phyloP scores from a whole-genome alignment of 2,888 invertebrate genomes.

The Anticlea derivata region DNA sequence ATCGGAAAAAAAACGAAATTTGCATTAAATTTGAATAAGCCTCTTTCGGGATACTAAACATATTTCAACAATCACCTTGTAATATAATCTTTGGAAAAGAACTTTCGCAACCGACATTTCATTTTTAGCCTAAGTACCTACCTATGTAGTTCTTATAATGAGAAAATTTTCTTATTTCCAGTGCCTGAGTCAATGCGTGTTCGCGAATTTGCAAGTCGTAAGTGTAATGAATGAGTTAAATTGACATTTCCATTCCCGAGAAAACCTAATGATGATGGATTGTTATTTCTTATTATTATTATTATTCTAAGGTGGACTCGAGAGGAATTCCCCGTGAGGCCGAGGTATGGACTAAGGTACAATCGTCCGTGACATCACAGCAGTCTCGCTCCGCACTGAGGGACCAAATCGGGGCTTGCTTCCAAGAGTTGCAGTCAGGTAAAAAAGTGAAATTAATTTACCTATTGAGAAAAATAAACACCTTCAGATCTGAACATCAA shows the following conservation, averaged over 20 bases:
- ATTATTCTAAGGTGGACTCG: slow-evolving; percentile 60
- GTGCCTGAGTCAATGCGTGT: slow-evolving; percentile 80
- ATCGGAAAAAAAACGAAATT: too few species aligned
- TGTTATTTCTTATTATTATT: too few species aligned
- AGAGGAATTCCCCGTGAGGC: slow-evolving; percentile 74
- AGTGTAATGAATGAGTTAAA: slow-evolving; percentile 47
- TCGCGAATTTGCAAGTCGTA: slow-evolving; percentile 79
- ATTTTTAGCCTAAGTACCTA: background rate
- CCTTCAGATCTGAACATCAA: too few species aligned
- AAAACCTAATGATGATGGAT: slow-evolving; percentile 3
- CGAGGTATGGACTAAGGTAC: slow-evolving; percentile 70
- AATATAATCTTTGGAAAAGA: too few species aligned
- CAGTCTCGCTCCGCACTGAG: slow-evolving; percentile 64
- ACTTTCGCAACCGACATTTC: too few species aligned
- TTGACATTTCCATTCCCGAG: background rate
- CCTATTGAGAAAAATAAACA: too few species aligned
- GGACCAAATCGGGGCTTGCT: slow-evolving; percentile 72
- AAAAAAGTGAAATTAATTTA: slow-evolving; percentile 10
- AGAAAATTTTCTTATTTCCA: slow-evolving; percentile 49
- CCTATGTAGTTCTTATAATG: background rate
- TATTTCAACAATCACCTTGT: too few species aligned
- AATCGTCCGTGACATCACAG: slow-evolving; percentile 68
- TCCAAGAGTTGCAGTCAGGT: slow-evolving; percentile 75
- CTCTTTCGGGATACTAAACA: too few species aligned
- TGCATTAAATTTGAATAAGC: too few species aligned